These are phyloP conservation scores for Eupithecia exiguata DNA, from an alignment of 2,888 invertebrate species.

Conservation along the genomic window DNA sequence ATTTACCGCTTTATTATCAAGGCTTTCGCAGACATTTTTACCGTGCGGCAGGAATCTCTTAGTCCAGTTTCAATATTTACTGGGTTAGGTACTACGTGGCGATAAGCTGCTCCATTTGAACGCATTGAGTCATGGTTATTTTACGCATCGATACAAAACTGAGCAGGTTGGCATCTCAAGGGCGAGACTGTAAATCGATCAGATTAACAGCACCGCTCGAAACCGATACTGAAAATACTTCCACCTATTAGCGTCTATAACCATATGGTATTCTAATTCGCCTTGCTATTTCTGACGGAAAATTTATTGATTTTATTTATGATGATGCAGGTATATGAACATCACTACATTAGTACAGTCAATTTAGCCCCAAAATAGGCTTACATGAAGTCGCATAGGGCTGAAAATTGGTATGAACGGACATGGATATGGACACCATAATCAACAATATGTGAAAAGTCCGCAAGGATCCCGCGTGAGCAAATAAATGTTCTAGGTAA, in stretches of 20 bases:
- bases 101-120: background rate
- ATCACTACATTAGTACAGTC: background rate
- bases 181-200: slow-evolving; percentile 43
- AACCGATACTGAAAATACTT: slow-evolving; percentile 39
- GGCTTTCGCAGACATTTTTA: background rate
- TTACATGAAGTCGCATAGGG: too few species aligned
- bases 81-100: background rate
- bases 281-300: background rate
- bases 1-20: background rate
- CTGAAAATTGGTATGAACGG: too few species aligned
- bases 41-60: background rate
- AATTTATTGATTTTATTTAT: slow-evolving; percentile 5
- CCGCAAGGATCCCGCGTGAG: too few species aligned
- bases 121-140: slow-evolving; percentile 54
- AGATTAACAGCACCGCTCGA: slow-evolving; percentile 48
- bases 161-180: slow-evolving; percentile 45
- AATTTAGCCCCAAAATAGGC: too few species aligned
- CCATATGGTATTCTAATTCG: slow-evolving; percentile 23
- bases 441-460: too few species aligned
- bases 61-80: background rate
- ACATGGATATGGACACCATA: too few species aligned
- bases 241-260: slow-evolving; percentile 20
- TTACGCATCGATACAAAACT: slow-evolving; percentile 58
- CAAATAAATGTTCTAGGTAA: too few species aligned
- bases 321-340: background rate